Evolutionary conservation across 2,797 vertebrate genomes (phyloP), one percentile per base, ranked within the genome.

Genomic region (Centropyge bicolor): DNA sequence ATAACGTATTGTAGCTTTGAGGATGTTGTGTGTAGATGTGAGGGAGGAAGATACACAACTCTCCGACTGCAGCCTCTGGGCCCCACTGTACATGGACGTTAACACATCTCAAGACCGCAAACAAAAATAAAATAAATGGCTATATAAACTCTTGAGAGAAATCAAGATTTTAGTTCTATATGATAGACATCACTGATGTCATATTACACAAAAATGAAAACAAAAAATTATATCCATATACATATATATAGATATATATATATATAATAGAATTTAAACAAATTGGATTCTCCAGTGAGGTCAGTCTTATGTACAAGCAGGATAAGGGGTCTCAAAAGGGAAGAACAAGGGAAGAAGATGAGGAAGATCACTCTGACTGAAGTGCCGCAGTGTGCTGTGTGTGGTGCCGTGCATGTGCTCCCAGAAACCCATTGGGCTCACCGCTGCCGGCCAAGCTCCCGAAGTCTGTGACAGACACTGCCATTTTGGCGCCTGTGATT

Each of bases 181-280:
- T 97, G 97, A 96, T 79, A 96, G 98, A 99, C 98, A 99, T 99
- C 98, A 99, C 97, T 99, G 98, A 99, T 98, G 98, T 99, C 98
- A 98, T 99, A 99, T 95, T 96, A 96, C 94, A 95, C 95, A 96
- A 92, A 56, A 91, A 92, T 83, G 82, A 90, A 95, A 93, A 88
- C 82, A 89, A 91, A 90, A 89, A 89, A 88, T 86, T 92, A 92
- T 91, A 90, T 90, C 78, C 81, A 90, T 92, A 91, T 93, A 94
- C 74, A 92, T 74, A 74, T 85, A 83, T 68, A 80, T 78, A 85
- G 83, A 76, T 81, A 86, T 76, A 82, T 78, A 86, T 85, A 85
- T 91, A 87, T 90, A 93, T 92, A 91, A 96, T 97, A 97, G 95
- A 97, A 96, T 97, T 97, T 96, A 90, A 93, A 93, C 88, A 91